Evolutionary conservation across 2,888 invertebrate genomes (phyloP), one percentile per base, ranked within the genome.

Genomic region (Antheraea assamensis): DNA sequence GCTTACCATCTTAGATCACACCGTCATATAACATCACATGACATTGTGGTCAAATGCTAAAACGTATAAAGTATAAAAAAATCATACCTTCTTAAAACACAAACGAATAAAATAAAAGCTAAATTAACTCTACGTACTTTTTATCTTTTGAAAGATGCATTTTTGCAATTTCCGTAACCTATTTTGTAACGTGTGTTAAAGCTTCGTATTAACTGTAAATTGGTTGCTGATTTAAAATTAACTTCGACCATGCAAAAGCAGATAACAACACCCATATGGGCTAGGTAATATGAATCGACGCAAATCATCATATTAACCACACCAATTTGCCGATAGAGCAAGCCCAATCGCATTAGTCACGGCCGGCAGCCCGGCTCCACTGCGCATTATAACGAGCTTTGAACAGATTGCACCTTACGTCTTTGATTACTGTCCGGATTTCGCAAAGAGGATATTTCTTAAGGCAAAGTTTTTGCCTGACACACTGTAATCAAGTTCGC

Each of bases 371-470:
- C n/a, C 68, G 73, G 27, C 27, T 61, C 68, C 55, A 27, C 55
- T 70, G 58, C 66, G 73, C 73, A 73, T 61, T 70, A 58, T 73
- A 73, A 73, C 73, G 58, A 73, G 70, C 73, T 10, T 19, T 35
- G 58, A 42, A 68, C 68, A 73, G 73, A 74, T 71, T 74, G 74
- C 74, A 74, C 74, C 68, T 74, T 74, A 71, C 71, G 64, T 71
- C 71, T 42, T 55, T 74, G 68, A 74, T 74, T 74, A 74, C 66
- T 68, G 74, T 49, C 55, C 27, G 68, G 74, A 74, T 68, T 74
- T 68, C 70, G 71, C 73, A 70, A 74, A 71, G 73, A 64, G 71
- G 52, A 24, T 47, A 71, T 74, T 55, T 71, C 74, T 71, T 68
- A 66, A 64, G 73, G 49, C 35, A 31, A 73, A 74, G 31, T 71